These are phyloP conservation scores for Physeter macrocephalus DNA, from an alignment of 2,113 vertebrate species.

Conservation along the genomic window DNA sequence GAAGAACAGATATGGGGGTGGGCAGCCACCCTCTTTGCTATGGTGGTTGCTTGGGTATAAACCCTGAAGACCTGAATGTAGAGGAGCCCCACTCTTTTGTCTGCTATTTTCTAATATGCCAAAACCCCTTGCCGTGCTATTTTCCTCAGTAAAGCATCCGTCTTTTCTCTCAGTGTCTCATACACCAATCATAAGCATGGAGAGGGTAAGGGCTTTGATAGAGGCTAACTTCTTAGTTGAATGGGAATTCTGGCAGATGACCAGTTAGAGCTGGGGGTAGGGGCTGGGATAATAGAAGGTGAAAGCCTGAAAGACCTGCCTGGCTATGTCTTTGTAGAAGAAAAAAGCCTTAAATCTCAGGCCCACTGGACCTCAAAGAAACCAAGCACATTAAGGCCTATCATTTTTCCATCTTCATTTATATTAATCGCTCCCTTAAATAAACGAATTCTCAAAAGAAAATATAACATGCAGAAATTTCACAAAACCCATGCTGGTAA, in stretches of 20 bases:
- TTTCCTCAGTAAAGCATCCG: neutral
- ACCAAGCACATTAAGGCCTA: slow-evolving; percentile 1
- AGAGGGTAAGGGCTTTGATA: neutral
- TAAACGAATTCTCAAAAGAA: slow-evolving; percentile 65
- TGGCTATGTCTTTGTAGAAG: neutral
- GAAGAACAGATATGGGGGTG: neutral
- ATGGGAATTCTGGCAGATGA: neutral
- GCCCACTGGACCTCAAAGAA: neutral
- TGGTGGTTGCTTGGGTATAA: neutral
- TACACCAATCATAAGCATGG: neutral
- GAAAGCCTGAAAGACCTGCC: neutral
- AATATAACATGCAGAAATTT: slow-evolving; percentile 62
- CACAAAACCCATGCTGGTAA: slow-evolving; percentile 63
- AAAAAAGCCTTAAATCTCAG: neutral
- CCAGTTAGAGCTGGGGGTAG: neutral
- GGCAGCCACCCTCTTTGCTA: neutral
- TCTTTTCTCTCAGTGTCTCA: neutral
- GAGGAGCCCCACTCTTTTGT: neutral
- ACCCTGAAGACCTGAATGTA: neutral
- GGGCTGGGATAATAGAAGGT: neutral
- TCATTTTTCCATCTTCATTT: slow-evolving; percentile 36
- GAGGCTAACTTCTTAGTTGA: neutral
- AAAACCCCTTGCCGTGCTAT: neutral
- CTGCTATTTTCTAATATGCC: neutral
- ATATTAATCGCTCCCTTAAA: slow-evolving; percentile 51